Base-by-base conservation (phyloP, 1,140 invertebrate species). In the Calephelis virginiensis region DNA sequence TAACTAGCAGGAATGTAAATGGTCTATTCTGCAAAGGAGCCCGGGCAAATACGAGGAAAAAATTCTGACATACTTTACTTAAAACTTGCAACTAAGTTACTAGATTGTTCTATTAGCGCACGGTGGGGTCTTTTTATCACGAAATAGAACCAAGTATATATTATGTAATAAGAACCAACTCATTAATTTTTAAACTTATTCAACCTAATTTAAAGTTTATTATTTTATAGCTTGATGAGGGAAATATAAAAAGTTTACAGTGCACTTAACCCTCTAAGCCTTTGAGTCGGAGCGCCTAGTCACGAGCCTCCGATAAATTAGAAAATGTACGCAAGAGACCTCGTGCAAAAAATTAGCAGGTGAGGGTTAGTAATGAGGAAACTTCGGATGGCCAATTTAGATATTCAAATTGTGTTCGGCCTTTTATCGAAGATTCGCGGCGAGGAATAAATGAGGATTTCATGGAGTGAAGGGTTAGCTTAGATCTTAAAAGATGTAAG, bases 251-350 rank as follows among this genome's bases (percentile, higher is more conserved):
- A 68, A 68, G 49, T 69, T 69, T 47, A 46, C 59, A n/a, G 45
- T 40, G 67, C 43, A 53, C 17, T 64, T 40, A 64, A 50, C 47
- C 67, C 40, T 47, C n/a, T 45, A 45, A 53, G 38, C 49, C 63
- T 45, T 53, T 56, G 37, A 43, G 40, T 14, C 40, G 45, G 14
- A 76, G 72, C 76, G 81, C 77, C 73, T 73, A 75, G 77, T 81
- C 81, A 83, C 81, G 81, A 70, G 72, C 72, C 71, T 65, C 67
- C 79, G 68, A 81, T 83, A 83, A 83, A 83, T 83, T 81, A 83
- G 74, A 72, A 75, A 77, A 80, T 80, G 78, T 81, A 72, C 64
- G 64, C 68, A 71, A 60, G 70, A 66, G 67, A 64, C 50, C 68
- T 17, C 56, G 59, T 48, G 47, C 53, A 66, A 76, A 78, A 83